phyloP scores from a whole-genome alignment of 2,113 vertebrate genomes.

The Emydocephalus ijimae region DNA sequence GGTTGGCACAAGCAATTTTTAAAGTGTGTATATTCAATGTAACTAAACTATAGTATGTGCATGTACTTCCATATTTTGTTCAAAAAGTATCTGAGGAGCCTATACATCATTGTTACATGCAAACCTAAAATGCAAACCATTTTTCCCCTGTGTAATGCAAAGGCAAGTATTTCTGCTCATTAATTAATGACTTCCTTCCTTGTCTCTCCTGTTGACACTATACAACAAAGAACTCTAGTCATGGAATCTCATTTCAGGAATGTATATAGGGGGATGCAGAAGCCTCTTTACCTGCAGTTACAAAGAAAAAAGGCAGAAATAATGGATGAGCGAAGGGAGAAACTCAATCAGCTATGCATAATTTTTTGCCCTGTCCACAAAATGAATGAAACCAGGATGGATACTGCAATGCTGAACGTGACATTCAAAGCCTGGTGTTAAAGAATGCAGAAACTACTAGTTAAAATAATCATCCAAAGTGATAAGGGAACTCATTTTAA shows the following conservation, averaged over 20 bases:
- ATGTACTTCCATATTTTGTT: background rate
- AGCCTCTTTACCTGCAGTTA: constrained; percentile 50
- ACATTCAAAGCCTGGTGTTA: constrained; percentile 52
- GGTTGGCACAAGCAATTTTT: background rate
- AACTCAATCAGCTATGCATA: background rate
- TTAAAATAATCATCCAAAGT: constrained; percentile 47
- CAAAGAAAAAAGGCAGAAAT: constrained; percentile 50
- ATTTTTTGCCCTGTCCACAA: background rate
- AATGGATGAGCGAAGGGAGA: background rate
- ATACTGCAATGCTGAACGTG: constrained; percentile 57
- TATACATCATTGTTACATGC: background rate
- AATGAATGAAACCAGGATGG: background rate
- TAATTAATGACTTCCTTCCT: constrained; percentile 70
- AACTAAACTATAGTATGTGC: background rate
- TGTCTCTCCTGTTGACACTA: constrained; percentile 14
- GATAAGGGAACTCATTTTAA: constrained; percentile 59
- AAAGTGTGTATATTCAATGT: rapidly evolving
- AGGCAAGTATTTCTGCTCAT: background rate
- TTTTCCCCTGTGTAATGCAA: background rate
- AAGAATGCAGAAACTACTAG: constrained; percentile 48
- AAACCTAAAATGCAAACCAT: background rate
- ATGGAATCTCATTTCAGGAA: background rate
- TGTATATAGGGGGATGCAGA: background rate
- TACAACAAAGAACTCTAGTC: constrained; percentile 10
- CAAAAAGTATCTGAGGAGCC: background rate